Conservation (phyloP, 2,888 invertebrate species). For the Hemicrepidius hirtus region DNA sequence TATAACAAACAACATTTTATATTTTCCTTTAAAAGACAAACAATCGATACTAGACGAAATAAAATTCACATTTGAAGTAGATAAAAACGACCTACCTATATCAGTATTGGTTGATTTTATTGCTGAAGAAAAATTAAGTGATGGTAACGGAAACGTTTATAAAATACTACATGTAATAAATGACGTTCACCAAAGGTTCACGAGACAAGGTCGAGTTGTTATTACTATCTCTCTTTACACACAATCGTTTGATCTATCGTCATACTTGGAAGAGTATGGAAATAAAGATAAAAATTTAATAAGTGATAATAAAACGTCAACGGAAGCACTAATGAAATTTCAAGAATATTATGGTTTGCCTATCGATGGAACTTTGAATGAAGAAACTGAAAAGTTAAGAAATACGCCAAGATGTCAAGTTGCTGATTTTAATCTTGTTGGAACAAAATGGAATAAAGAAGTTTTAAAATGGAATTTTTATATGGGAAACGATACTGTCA, state of each 20-base stretch:
- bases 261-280: neutral
- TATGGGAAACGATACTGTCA: neutral
- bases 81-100: neutral
- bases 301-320: too few relatives aligned
- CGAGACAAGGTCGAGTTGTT: neutral
- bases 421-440: neutral
- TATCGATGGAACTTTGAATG: conserved; percentile 1
- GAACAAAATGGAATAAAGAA: conserved; percentile 5
- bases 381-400: neutral
- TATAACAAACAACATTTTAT: conserved; percentile 2
- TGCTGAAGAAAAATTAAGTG: too few relatives aligned
- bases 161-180: neutral
- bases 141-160: too few relatives aligned
- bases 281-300: too few relatives aligned
- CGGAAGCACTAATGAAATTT: conserved; percentile 5
- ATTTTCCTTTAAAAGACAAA: conserved; percentile 4
- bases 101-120: neutral
- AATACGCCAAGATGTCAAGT: neutral
- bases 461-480: conserved; percentile 1
- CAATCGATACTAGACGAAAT: neutral
- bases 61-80: neutral
- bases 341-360: conserved; percentile 3
- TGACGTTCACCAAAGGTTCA: neutral
- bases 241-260: neutral
- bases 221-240: neutral